Conservation (phyloP, 2,113 vertebrate genomes). For the Cynocephalus volans region DNA sequence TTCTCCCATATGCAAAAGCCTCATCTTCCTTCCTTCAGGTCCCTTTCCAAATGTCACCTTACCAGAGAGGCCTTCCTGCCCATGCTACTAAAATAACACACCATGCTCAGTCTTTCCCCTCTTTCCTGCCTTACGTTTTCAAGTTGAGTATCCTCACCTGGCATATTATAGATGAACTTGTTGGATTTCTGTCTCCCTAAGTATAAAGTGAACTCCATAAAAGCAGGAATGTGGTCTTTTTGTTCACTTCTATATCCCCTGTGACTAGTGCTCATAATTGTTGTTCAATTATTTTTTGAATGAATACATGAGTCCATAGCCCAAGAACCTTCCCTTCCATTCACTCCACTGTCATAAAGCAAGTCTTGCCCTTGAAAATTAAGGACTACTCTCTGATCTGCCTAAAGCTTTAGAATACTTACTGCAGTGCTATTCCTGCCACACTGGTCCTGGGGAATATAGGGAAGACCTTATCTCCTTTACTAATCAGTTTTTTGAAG, state of each 20-base stretch:
- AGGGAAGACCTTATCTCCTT: background rate
- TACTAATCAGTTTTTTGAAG: background rate
- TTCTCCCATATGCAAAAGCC: fast-evolving
- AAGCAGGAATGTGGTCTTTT: background rate
- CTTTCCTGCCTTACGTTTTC: too few species aligned
- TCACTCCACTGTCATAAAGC: background rate
- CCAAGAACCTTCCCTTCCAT: fast-evolving
- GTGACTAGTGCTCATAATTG: fast-evolving
- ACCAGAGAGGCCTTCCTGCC: background rate
- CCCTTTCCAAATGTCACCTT: too few species aligned
- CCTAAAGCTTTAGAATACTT: background rate
- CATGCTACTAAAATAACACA: too few species aligned
- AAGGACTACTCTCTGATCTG: fast-evolving
- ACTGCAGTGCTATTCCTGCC: background rate
- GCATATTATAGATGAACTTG: too few species aligned
- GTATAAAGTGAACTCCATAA: too few species aligned
- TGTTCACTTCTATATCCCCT: too few species aligned
- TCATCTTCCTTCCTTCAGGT: background rate
- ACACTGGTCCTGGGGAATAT: fast-evolving
- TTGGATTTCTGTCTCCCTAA: too few species aligned
- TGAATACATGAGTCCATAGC: background rate
- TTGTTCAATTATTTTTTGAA: background rate
- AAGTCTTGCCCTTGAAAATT: background rate
- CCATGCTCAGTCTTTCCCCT: fast-evolving
- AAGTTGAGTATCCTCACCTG: background rate